Evolutionary conservation across 1,140 invertebrate genomes (phyloP), one percentile per base, ranked within the genome.

Genomic region (Linepithema humile): DNA sequence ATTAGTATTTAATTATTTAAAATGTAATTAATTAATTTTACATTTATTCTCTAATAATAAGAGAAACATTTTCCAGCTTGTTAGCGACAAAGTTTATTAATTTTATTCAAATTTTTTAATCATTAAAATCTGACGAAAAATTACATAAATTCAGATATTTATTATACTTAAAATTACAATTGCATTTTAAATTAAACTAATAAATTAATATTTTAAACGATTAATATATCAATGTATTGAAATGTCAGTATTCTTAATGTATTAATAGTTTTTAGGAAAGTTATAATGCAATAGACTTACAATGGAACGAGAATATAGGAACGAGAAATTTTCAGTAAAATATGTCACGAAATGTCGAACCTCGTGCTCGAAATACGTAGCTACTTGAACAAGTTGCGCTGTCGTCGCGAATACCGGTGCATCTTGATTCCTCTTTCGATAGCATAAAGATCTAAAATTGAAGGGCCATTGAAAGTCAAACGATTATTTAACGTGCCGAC

Each of bases 401-500:
- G 20, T 59, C 38, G 17, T 74, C 3, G 40, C 26, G n/a, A 45
- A 12, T 15, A 20, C 3, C 6, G 6, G 32, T 0, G 15, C 48
- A 6, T 20, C 65, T 40, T 35, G 43, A 35, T 64, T 50, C 12
- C 35, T 29, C 23, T 38, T 15, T 7, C 15, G 23, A 78, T 3
- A 69, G 17, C n/a, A 17, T n/a, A 23, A 29, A 29, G 23, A 78
- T 78, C 1, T 5, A 10, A 50, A 53, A 40, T 26, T 50, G 17
- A 70, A 20, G 38, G 7, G 12, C 29, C 10, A 35, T 20, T 20
- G 48, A 78, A 78, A 69, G 26, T 69, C 32, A 70, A 80, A 80
- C 38, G 38, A 43, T 80, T 35, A 55, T 43, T 80, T 55, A 23
- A 35, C 48, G 38, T 20, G n/a, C n/a, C 15, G 48, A 67, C 10